Base-by-base conservation (phyloP, 2,888 invertebrate species). In the Drosophila falleni region DNA sequence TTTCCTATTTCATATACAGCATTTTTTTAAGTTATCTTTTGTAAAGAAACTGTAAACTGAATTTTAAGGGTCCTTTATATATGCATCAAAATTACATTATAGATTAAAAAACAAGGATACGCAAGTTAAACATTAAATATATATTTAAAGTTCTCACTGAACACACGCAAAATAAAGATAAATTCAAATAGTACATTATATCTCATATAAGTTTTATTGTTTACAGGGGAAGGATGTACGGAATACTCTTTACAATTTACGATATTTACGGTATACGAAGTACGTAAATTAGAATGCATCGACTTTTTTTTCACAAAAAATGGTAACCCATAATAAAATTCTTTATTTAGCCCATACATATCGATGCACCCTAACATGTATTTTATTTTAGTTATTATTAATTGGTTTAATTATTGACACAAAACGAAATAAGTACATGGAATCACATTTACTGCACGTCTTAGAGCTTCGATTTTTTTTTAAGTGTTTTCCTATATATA, bases 391-490 rank as follows among this genome's bases (percentile, higher is more conserved):
- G 58, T 59, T 4, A 19, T 42, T 67, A 61, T 37, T 53, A 19
- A 62, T 50, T 55, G 26, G 29, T 70, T 42, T 23, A 31, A 55
- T 51, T 35, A 16, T 49, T n/a, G 41, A 80, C 65, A 75, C 41
- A 64, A 75, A 90, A 81, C 71, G 71, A 87, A 80, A 89, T 73
- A 87, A 78, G 69, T 76, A 87, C 80, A 86, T 80, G 75, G 71
- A 82, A 81, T 78, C 78, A 81, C 80, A 82, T 85, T 90, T 89
- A 91, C 91, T 91, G 91, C 87, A 91, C 89, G 90, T 90, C 89
- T 81, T 84, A 91, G 91, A 91, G 91, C 91, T 91, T 91, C 91
- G 91, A 91, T 91, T 89, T 71, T 67, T 71, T 67, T 73, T 68
- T 76, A 42, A 71, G 75, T 72, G 79, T 84, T 33, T 29, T 26